Conservation (phyloP, 2,888 invertebrate species). For the Apamea sordens region DNA sequence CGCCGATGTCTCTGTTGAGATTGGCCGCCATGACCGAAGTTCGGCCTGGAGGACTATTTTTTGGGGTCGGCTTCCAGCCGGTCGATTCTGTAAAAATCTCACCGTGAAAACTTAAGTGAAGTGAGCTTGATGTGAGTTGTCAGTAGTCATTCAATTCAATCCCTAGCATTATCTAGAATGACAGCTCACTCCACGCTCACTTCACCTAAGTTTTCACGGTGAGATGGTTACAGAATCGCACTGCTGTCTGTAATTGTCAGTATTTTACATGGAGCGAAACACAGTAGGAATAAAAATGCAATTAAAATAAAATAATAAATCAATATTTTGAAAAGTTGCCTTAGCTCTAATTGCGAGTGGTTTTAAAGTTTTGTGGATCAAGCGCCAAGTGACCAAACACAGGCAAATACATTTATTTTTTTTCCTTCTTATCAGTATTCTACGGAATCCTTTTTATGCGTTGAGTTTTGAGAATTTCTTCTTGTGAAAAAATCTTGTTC, state of each 20-base stretch:
- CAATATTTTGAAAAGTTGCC: background rate
- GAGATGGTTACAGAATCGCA: no score
- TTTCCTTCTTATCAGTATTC: background rate
- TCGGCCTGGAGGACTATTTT: no score
- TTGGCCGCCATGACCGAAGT: background rate
- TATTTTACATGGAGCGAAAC: no score
- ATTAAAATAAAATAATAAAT: background rate
- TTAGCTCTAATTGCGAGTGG: background rate
- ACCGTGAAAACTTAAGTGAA: no score
- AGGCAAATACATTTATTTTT: background rate
- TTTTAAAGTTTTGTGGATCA: background rate
- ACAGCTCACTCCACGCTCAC: no score
- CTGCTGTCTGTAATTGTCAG: no score
- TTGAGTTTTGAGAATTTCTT: background rate
- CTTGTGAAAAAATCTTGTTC: background rate
- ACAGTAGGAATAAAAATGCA: background rate
- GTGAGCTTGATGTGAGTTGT: no score
- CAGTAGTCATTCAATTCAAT: no score
- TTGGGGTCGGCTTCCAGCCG: no score
- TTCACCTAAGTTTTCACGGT: no score
- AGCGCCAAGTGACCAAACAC: background rate
- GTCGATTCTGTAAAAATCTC: no score
- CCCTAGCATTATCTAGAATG: no score
- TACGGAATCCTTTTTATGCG: background rate
- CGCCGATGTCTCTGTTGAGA: background rate